Evolutionary conservation across 2,113 vertebrate genomes (phyloP).

Genomic region (Sceloporus undulatus): DNA sequence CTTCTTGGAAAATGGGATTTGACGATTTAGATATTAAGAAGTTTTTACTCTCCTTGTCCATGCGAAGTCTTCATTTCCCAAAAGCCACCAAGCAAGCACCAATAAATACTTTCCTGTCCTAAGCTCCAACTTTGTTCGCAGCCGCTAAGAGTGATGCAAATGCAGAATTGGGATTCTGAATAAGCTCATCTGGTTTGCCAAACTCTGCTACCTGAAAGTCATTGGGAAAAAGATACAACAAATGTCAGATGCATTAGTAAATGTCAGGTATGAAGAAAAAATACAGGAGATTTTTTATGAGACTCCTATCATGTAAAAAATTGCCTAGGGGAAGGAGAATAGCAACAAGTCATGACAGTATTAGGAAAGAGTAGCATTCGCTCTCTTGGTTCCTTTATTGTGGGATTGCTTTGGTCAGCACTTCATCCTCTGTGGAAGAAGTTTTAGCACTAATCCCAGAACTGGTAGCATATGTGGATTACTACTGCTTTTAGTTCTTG

Average conservation of each 20-base stretch:
- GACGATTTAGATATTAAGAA: background rate
- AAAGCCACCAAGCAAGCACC: background rate
- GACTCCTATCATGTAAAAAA: background rate
- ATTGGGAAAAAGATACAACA: slow-evolving; percentile 29
- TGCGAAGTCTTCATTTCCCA: background rate
- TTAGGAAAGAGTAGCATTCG: background rate
- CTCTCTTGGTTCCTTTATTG: background rate
- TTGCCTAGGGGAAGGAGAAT: slow-evolving; percentile 3
- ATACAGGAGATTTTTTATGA: background rate
- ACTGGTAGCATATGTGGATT: background rate
- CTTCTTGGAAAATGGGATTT: background rate
- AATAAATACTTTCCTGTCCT: background rate
- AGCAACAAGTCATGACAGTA: background rate
- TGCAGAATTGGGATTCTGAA: slow-evolving; percentile 78
- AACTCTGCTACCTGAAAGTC: slow-evolving; percentile 80
- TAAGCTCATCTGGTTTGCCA: slow-evolving; percentile 80
- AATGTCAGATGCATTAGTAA: slow-evolving; percentile 26
- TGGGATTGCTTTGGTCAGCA: background rate
- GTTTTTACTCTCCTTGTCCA: background rate
- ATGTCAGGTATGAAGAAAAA: background rate
- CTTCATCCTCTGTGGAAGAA: background rate
- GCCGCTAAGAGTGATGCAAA: slow-evolving; percentile 81
- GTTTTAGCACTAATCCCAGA: background rate
- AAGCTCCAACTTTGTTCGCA: slow-evolving; percentile 65
- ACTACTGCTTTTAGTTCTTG: background rate